A percentile compares a stretch with the other conserved stretches of the same genome.
Evolutionary conservation across 1,140 invertebrate species (phyloP).

Genomic region (Aethina tumida): DNA sequence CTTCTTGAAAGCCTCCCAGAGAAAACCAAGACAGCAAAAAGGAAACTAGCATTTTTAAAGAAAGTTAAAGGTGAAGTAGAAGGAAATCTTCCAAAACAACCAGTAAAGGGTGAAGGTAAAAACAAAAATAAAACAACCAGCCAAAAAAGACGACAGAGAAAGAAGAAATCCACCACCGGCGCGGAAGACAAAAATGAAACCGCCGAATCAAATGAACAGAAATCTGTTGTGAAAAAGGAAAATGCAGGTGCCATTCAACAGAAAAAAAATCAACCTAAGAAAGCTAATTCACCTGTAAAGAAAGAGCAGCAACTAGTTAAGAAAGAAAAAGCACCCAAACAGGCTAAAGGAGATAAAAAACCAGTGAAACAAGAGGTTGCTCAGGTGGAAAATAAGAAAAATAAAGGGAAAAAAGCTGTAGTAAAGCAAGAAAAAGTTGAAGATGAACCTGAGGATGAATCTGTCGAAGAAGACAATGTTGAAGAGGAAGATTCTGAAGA

Average conservation of each 20-base stretch:
- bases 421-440: slow-evolving; percentile 7
- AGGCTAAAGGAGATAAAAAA: too few species aligned
- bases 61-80: slow-evolving; percentile 9
- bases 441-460: slow-evolving; percentile 10
- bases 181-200: slow-evolving; percentile 7
- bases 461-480: slow-evolving; percentile 11
- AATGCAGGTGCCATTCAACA: slow-evolving; percentile 1
- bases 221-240: not conserved
- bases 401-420: slow-evolving; percentile 3
- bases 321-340: too few species aligned
- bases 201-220: slow-evolving; percentile 1
- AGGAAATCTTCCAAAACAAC: slow-evolving; percentile 2
- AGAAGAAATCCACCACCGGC: slow-evolving; percentile 7
- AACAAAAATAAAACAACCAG: slow-evolving; percentile 6
- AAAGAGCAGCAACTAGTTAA: not conserved
- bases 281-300: not conserved
- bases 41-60: slow-evolving; percentile 15
- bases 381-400: slow-evolving; percentile 8
- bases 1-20: slow-evolving; percentile 8
- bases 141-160: slow-evolving; percentile 8
- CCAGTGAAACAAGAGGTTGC: slow-evolving; percentile 1
- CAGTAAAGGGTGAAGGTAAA: slow-evolving; percentile 2
- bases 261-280: not conserved
- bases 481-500: slow-evolving; percentile 11
- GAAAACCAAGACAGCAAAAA: slow-evolving; percentile 21